Conservation (phyloP, 2,113 vertebrate genomes). For the Anarhynchus alexandrinus region DNA sequence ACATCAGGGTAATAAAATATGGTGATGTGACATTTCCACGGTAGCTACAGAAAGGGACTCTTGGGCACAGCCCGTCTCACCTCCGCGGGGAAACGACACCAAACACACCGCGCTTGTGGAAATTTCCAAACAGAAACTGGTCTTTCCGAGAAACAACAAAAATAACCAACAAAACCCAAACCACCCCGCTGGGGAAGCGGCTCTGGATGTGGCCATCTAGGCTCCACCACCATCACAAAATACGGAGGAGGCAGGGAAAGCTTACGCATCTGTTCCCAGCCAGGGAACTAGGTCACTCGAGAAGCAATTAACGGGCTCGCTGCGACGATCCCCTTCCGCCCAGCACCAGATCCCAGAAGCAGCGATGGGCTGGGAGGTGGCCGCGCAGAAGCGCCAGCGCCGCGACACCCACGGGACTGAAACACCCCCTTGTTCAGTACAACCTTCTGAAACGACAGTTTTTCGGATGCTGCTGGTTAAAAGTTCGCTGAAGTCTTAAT, state of each 20-base stretch:
- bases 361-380: not conserved
- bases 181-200: accelerated
- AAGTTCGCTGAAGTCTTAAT: not conserved
- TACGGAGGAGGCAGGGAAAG: not conserved
- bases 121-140: not conserved
- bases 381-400: accelerated
- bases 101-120: not conserved
- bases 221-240: not conserved
- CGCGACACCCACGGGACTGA: not conserved
- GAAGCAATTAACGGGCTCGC: not conserved
- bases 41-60: not conserved
- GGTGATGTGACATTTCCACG: not conserved
- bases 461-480: not conserved
- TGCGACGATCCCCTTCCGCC: not conserved
- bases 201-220: not conserved
- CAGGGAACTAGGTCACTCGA: not conserved
- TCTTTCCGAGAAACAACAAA: not conserved
- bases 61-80: not conserved
- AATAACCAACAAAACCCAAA: no score
- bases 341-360: not conserved
- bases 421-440: not conserved
- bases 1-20: not conserved
- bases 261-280: not conserved
- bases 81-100: not conserved
- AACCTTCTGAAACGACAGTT: not conserved